Evolutionary conservation across 2,797 vertebrate species (phyloP), one percentile per base, ranked within the genome.

Genomic region (Danio aesculapii): DNA sequence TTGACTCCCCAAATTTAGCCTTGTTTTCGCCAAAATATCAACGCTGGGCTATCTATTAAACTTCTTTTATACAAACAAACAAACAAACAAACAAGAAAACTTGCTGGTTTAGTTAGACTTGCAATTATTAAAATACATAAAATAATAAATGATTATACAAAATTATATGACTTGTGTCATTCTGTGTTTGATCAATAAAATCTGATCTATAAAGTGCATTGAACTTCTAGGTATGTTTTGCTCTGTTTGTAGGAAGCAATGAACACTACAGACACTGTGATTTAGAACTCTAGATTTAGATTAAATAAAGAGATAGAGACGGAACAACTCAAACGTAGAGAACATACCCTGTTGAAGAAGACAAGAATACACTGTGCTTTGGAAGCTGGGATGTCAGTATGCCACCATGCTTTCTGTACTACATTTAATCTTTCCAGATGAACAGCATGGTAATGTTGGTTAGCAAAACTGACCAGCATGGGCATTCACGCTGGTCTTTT

Each of bases 131-230:
- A 30, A 30, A 30, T 30, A 30, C 30, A 30, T 30, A 30, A 30
- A 30, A 30, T 30, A 30, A 1, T 30, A 30, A 30, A 30, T 30
- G 30, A 30, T 30, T 30, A 3, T 30, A 30, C 30, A 30, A 30
- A 30, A 30, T 3, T 30, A 30, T 30, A 30, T 30, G 30, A 30
- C 30, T 30, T 30, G 1, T 30, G 3, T 30, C 30, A 30, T 30
- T 62, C 59, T 16, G 2, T 39, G 21, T 62, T 62, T 62, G 30
- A 62, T 62, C 12, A 68, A 68, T n/a, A n/a, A n/a, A n/a, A n/a
- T n/a, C n/a, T n/a, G 16, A 12, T n/a, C 16, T 13, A 39, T 55
- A 13, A 70, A 70, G 21, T 12, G 30, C 21, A 53, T 12, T 43
- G 50, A 71, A 71, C 50, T 50, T 68, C 66, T 68, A 68, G 46